These are phyloP conservation scores for Melanerpes aurifrons DNA, from an alignment of 2,113 vertebrate genomes.

Conservation along the genomic window DNA sequence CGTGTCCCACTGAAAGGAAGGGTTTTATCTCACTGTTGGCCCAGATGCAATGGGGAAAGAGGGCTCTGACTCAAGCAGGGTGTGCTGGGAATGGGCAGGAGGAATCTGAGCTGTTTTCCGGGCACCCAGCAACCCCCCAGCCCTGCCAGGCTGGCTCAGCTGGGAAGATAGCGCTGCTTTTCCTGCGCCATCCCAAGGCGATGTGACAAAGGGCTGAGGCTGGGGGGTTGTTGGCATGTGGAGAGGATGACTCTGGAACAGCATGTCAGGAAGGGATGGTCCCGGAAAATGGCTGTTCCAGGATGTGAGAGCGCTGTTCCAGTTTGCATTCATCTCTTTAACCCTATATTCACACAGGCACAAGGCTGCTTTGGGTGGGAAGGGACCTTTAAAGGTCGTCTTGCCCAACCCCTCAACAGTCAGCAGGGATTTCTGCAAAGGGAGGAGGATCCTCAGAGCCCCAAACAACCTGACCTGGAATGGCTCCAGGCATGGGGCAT, in stretches of 20 bases:
- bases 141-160: background rate
- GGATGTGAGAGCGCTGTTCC: background rate
- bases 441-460: too few relatives aligned
- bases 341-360: background rate
- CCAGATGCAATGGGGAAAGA: background rate
- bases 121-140: background rate
- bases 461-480: too few relatives aligned
- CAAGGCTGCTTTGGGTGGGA: too few relatives aligned
- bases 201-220: background rate
- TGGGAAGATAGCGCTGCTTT: background rate
- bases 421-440: too few relatives aligned
- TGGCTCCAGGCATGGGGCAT: too few relatives aligned
- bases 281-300: background rate
- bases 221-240: rapidly evolving
- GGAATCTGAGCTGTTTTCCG: background rate
- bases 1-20: background rate
- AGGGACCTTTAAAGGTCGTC: too few relatives aligned
- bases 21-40: background rate
- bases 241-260: background rate
- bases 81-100: slow-evolving; percentile 11
- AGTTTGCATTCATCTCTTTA: background rate
- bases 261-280: background rate
- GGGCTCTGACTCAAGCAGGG: slow-evolving; percentile 25
- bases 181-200: background rate
- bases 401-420: too few relatives aligned